These are phyloP conservation scores for Lasius fuliginosus DNA, from an alignment of 2,888 invertebrate genomes.

Conservation along the genomic window DNA sequence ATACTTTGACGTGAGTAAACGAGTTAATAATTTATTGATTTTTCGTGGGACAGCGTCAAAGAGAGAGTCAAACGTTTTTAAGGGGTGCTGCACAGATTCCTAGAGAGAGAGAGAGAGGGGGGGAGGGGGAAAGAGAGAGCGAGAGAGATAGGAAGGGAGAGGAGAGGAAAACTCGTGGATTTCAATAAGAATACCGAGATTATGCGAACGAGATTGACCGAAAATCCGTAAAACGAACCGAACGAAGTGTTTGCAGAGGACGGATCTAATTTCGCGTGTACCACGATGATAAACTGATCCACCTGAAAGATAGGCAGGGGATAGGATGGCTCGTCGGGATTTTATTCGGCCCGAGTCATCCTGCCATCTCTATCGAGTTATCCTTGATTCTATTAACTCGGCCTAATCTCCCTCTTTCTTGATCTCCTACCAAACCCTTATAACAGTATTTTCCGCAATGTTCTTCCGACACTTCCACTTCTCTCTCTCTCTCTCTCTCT, in stretches of 20 bases:
- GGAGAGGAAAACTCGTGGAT: background rate
- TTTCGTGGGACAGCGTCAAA: background rate
- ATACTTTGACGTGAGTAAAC: background rate
- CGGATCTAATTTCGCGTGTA: conserved; percentile 75
- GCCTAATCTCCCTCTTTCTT: conserved; percentile 62
- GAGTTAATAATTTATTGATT: conserved; percentile 7
- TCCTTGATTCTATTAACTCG: conserved; percentile 62
- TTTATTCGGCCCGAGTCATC: conserved; percentile 51
- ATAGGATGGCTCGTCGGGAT: conserved; percentile 39
- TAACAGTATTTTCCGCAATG: background rate
- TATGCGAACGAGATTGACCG: conserved; percentile 53
- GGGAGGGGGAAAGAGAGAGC: background rate
- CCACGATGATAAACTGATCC: conserved; percentile 73
- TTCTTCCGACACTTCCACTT: background rate
- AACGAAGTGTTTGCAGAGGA: conserved; percentile 76
- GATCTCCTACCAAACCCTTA: conserved; percentile 2
- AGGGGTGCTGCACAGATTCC: background rate
- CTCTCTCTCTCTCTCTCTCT: background rate
- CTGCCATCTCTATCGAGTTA: conserved; percentile 60
- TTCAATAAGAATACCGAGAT: conserved; percentile 45
- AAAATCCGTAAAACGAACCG: conserved; percentile 71
- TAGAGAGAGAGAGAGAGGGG: background rate
- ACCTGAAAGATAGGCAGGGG: conserved; percentile 24
- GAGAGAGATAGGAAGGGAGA: background rate
- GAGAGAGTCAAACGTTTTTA: background rate